Percentiles rank a stretch among this genome's conserved stretches.
Evolutionary conservation across 2,797 vertebrate genomes (phyloP).

Genomic region (Phoxinus dragarum): DNA sequence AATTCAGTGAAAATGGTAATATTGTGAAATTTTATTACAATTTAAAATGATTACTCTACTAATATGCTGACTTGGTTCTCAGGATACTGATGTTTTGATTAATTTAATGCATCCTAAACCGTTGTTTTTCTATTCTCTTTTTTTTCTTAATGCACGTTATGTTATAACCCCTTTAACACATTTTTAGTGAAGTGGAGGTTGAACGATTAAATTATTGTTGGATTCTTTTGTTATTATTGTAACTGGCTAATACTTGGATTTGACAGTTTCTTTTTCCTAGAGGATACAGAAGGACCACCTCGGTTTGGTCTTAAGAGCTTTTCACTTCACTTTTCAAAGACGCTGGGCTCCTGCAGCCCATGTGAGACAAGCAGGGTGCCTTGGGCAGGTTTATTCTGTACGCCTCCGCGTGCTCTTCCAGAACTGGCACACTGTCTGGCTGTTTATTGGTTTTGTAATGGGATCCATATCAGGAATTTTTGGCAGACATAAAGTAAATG

Average conservation of each 20-base stretch:
- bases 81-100: neutral
- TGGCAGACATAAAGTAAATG: conserved; percentile 71
- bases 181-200: neutral
- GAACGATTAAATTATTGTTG: neutral
- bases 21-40: neutral
- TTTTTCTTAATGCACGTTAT: neutral
- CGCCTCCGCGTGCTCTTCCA: conserved; percentile 37
- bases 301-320: neutral
- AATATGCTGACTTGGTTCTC: neutral
- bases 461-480: conserved; percentile 72
- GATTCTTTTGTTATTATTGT: neutral
- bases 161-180: conserved; percentile 9
- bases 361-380: conserved; percentile 12
- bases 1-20: no score
- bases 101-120: neutral
- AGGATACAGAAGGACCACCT: conserved; percentile 17
- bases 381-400: conserved; percentile 31
- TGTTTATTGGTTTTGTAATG: conserved; percentile 66
- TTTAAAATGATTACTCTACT: neutral
- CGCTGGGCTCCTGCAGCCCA: neutral
- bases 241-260: neutral
- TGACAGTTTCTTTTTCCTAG: conserved; percentile 10
- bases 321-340: conserved; percentile 30
- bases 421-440: conserved; percentile 45
- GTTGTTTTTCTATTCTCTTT: neutral